These are phyloP conservation scores for Phylloscopus whistleri DNA, from an alignment of 2,113 vertebrate genomes.

Conservation along the genomic window DNA sequence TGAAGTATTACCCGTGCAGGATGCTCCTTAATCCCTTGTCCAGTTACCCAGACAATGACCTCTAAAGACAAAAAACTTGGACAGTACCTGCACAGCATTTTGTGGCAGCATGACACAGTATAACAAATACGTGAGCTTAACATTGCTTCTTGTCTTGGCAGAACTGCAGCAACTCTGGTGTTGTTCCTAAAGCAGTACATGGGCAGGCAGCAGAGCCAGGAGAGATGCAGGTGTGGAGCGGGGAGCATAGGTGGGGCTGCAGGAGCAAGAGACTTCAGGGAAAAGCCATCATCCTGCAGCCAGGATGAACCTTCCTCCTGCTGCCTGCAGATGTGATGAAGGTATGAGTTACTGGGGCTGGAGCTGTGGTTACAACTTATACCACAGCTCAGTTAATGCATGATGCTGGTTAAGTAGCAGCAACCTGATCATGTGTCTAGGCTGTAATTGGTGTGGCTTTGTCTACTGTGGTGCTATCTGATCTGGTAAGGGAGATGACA, in stretches of 20 bases:
- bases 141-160: neutral
- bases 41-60: fast-evolving
- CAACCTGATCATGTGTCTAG: neutral
- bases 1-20: neutral
- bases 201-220: neutral
- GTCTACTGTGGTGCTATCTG: constrained; percentile 34
- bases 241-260: neutral
- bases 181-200: neutral
- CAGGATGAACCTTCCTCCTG: neutral
- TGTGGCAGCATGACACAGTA: neutral
- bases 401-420: neutral
- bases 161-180: neutral
- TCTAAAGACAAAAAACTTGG: neutral
- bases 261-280: neutral
- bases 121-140: neutral
- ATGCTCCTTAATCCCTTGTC: neutral
- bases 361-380: neutral
- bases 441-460: constrained; percentile 20
- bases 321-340: neutral
- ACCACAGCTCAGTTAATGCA: neutral
- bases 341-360: neutral
- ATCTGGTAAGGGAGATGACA: constrained; percentile 58
- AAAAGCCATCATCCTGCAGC: neutral
- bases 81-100: neutral
- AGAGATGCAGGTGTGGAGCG: neutral